Percentiles rank a stretch among this genome's conserved stretches.
Evolutionary conservation across 2,113 vertebrate genomes (phyloP).

Genomic region (Malurus elegans): DNA sequence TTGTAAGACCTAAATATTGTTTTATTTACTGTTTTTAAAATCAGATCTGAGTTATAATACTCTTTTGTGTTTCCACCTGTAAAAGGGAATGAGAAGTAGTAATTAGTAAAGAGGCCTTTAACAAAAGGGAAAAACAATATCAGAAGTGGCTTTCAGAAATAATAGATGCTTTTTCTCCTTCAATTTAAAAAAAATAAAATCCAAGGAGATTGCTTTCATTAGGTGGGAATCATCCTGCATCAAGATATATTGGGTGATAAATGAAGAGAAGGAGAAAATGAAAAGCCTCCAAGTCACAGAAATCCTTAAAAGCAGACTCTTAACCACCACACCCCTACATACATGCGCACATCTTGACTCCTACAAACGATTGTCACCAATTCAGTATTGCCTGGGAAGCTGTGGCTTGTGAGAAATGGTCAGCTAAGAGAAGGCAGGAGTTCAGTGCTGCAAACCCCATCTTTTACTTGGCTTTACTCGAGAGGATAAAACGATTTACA

Average conservation of each 20-base stretch:
- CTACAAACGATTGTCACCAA: background rate
- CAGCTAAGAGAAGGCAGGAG: background rate
- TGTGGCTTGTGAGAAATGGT: background rate
- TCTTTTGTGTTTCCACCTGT: background rate
- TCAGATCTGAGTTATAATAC: background rate
- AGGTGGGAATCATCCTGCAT: background rate
- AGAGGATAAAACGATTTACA: background rate
- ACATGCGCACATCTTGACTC: background rate
- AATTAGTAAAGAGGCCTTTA: background rate
- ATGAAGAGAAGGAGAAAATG: background rate
- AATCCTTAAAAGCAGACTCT: background rate
- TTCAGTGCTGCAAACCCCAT: fast-evolving
- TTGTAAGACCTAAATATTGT: background rate
- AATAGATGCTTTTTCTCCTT: background rate
- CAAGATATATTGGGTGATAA: background rate
- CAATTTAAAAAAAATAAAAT: background rate
- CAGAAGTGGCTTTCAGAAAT: background rate
- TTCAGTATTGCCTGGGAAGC: background rate
- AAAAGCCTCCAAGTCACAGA: background rate
- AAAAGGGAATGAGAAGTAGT: background rate
- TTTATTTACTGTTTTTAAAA: background rate
- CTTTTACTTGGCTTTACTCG: background rate
- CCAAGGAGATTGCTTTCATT: background rate
- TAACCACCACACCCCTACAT: background rate
- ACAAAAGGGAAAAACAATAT: background rate